phyloP scores from a whole-genome alignment of 2,113 vertebrate species.

The Callithrix jacchus region DNA sequence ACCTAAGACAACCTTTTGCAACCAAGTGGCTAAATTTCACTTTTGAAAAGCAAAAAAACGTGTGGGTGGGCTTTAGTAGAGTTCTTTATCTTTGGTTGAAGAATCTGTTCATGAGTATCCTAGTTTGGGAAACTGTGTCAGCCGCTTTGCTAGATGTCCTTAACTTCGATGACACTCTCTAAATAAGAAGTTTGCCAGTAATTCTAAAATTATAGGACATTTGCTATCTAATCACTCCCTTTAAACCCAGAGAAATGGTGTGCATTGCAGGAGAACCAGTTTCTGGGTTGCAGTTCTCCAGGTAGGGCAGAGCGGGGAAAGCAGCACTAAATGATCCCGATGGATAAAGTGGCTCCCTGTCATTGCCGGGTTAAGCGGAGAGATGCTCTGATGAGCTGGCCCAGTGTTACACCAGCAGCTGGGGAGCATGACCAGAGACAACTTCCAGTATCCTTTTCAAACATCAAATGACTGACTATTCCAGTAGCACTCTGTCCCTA shows the following conservation, averaged over 20 bases:
- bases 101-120: not conserved
- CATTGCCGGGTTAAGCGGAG: not conserved
- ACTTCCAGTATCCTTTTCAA: conserved; percentile 62
- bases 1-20: not conserved
- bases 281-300: not conserved
- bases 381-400: not conserved
- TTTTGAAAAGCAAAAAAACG: not conserved
- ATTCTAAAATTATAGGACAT: not conserved
- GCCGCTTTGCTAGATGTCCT: not conserved
- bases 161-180: not conserved
- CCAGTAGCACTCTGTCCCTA: not conserved
- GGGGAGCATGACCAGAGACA: not conserved
- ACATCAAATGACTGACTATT: conserved; percentile 37
- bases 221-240: not conserved
- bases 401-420: not conserved
- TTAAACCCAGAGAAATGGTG: not conserved
- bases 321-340: not conserved
- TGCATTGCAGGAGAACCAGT: accelerated
- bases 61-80: not conserved
- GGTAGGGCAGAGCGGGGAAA: not conserved
- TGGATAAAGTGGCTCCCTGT: not conserved
- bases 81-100: not conserved
- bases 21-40: not conserved
- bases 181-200: not conserved
- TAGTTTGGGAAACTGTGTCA: not conserved